A percentile compares a stretch with the other conserved stretches of the same genome.
phyloP scores from a whole-genome alignment of 2,797 vertebrate species.

The Oryzias dopingdopingensis region DNA sequence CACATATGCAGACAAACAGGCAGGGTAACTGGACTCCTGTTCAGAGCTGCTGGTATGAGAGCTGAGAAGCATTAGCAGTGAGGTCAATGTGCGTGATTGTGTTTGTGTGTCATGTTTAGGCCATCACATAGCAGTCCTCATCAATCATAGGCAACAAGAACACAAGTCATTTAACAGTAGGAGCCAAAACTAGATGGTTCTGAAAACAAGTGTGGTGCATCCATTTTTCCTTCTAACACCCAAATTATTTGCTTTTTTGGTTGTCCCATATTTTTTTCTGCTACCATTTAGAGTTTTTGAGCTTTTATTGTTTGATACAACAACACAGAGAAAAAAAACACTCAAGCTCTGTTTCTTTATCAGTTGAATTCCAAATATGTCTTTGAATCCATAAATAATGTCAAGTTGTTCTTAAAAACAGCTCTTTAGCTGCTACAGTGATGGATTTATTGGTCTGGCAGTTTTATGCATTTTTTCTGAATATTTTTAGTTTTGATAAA shows the following conservation, averaged over 20 bases:
- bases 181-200: constrained; percentile 23
- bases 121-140: constrained; percentile 27
- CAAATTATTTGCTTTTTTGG: too few species aligned
- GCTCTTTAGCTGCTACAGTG: too few species aligned
- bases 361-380: too few species aligned
- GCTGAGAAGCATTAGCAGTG: constrained; percentile 22
- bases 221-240: background rate
- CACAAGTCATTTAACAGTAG: constrained; percentile 40
- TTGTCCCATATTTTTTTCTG: background rate
- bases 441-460: too few species aligned
- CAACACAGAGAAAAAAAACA: background rate
- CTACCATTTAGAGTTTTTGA: background rate
- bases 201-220: constrained; percentile 10
- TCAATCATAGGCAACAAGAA: constrained; percentile 37
- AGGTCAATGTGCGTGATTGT: constrained; percentile 37
- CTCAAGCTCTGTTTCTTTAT: background rate
- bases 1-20: constrained; percentile 13
- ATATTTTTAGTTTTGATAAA: too few species aligned
- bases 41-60: constrained; percentile 30
- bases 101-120: constrained; percentile 22
- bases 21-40: constrained; percentile 34
- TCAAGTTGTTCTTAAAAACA: too few species aligned
- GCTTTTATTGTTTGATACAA: background rate
- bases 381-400: too few species aligned
- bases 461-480: too few species aligned